Evolutionary conservation across 2,113 vertebrate genomes (phyloP).

Genomic region (Pseudonaja textilis): DNA sequence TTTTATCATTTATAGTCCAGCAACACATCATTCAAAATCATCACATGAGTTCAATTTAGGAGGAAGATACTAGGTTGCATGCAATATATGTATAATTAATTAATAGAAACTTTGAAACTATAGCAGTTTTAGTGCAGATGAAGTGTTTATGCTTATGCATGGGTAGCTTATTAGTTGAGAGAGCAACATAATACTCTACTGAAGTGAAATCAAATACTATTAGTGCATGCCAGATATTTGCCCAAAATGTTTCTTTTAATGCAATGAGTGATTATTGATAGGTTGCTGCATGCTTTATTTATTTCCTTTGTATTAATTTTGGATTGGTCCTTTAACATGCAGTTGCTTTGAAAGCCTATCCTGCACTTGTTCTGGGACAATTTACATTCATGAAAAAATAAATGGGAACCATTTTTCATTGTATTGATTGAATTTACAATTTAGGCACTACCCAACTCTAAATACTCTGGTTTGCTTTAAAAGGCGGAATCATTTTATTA

Average conservation of each 20-base stretch:
- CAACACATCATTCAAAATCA: not conserved
- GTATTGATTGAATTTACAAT: conserved; percentile 20
- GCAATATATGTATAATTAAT: not conserved
- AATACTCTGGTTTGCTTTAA: not conserved
- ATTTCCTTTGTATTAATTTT: conserved; percentile 7
- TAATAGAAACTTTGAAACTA: not conserved
- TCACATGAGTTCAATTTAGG: not conserved
- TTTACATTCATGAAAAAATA: conserved; percentile 25
- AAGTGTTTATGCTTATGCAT: not conserved
- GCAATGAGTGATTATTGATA: conserved; percentile 14
- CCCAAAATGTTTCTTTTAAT: not conserved
- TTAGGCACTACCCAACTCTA: not conserved
- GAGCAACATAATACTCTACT: not conserved
- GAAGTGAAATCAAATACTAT: not conserved
- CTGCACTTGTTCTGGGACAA: conserved; percentile 17
- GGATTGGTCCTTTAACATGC: not conserved
- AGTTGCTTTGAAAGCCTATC: not conserved
- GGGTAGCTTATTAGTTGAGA: not conserved
- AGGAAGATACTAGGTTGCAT: not conserved
- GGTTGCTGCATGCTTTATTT: conserved; percentile 27
- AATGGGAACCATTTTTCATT: conserved; percentile 48
- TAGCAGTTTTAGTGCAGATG: not conserved
- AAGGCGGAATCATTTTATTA: not conserved
- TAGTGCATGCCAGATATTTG: not conserved
- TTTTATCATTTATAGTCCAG: not conserved